Evolutionary conservation across 2,113 vertebrate species (phyloP), one percentile per base, ranked within the genome.

Genomic region (Furnarius figulus): DNA sequence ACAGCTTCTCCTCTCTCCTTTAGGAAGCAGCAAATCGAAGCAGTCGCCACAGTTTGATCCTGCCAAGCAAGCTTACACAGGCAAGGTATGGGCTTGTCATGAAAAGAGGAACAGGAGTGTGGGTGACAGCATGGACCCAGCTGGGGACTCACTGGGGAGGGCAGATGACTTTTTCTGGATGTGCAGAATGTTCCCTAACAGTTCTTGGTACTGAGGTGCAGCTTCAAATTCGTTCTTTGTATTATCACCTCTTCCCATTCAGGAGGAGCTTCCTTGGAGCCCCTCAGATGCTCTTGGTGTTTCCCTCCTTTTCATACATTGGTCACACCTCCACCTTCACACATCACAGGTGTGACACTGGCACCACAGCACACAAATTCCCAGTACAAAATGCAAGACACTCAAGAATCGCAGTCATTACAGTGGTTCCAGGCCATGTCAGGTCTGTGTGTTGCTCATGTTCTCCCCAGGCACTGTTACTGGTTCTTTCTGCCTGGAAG

Each of bases 11-110:
- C 35, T 86, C 46, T 95, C 33, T 46, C 63, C 82, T 24, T 47
- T 85, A 98, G 98, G 97, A 94, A 97, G 96, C 91, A 97, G 97
- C 71, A 99, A 98, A 95, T 40, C 98, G 12, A 99, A 98, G 67
- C 98, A 98, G 50, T 96, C 97, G 0, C 80, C 97, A 17, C 99
- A 99, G 10, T 99, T 99, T 90, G 99, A 99, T 97, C 99, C 99
- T 30, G 98, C 98, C 93, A 98, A 97, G 47, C 98, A 98, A 96
- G 74, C 80, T 18, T 49, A 89, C 1, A 21, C 97, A 10, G 89
- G 96, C 88, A 98, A 98, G 98, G 98, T 98, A 97, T 12, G 93
- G 47, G 5, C 19, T 44, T 39, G 27, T 44, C 22, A 2, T 63
- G 66, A 35, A 39, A 67, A 28, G 42, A 75, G 72, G 52, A 44